Evolutionary conservation across 2,888 invertebrate genomes (phyloP), one percentile per base, ranked within the genome.

Genomic region (Hartigia nigra): DNA sequence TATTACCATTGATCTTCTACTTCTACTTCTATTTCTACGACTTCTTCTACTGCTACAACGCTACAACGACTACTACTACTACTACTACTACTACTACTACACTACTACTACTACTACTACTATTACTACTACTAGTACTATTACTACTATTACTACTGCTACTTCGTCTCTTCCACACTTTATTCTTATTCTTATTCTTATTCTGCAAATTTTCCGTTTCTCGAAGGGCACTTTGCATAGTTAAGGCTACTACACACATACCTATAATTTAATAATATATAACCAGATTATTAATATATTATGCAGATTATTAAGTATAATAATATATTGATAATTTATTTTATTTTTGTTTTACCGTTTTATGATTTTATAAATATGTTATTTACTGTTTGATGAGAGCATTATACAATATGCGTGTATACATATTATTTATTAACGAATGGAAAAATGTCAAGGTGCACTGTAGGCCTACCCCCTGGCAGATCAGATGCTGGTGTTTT

Each of bases 321-420:
- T 83, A 82, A 90, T 91, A 91, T 91, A 91, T 91, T 89, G 87
- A 91, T 90, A 91, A 91, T 91, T 91, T 91, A 90, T 91, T 90
- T 87, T 88, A 89, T 90, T 86, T 89, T 90, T 90, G 90, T 91
- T 90, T 91, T 91, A 90, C 89, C 88, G 90, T 91, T 91, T 91
- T 91, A 90, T 90, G 89, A 91, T 91, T 91, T 90, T 91, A 90
- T 89, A 87, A 90, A 89, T 86, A 86, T 89, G 90, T 90, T 90
- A 89, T 90, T 89, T 85, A 87, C 87, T 90, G 89, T 89, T 90
- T 86, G 83, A 86, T 82, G 83, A 84, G 84, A 85, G 79, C 81
- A 69, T 76, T 79, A 77, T 75, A 76, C 70, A 82, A 74, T 74
- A 70, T 76, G 75, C 76, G 77, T 77, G 72, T 74, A 76, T 77